phyloP scores from a whole-genome alignment of 2,888 invertebrate genomes.

The Drosophila maculinotata region DNA sequence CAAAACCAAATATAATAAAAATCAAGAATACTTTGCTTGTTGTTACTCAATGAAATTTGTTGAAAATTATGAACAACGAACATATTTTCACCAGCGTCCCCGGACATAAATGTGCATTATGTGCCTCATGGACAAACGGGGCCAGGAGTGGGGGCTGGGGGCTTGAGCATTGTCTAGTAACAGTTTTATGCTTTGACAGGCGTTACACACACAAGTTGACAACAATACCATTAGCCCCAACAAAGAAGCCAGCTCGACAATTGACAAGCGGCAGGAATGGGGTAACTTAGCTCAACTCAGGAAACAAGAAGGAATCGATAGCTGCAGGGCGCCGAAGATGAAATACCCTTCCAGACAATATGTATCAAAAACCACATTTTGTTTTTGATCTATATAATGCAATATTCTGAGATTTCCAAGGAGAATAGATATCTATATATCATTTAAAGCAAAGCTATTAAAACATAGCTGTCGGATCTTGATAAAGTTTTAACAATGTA shows the following conservation, averaged over 20 bases:
- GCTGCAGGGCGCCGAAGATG: background rate
- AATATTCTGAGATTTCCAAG: too few relatives aligned
- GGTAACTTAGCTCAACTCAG: conserved; percentile 10
- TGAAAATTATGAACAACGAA: conserved; percentile 69
- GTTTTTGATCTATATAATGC: too few relatives aligned
- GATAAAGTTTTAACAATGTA: too few relatives aligned
- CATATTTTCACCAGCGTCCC: conserved; percentile 59
- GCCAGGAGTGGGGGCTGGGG: background rate
- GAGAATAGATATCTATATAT: too few relatives aligned
- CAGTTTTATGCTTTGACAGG: conserved; percentile 72
- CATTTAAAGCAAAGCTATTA: too few relatives aligned
- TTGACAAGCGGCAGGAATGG: conserved; percentile 52
- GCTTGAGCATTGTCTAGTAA: conserved; percentile 54
- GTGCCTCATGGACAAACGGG: conserved; percentile 49
- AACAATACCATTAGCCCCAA: conserved; percentile 73
- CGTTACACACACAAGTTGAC: conserved; percentile 65
- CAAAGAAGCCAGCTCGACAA: conserved; percentile 64
- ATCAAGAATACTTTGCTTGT: conserved; percentile 36
- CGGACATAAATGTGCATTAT: conserved; percentile 65
- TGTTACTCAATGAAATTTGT: conserved; percentile 66
- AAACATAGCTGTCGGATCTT: too few relatives aligned
- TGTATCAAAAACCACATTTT: too few relatives aligned
- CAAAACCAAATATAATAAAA: conserved; percentile 14
- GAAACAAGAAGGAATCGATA: background rate
- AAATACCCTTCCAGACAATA: background rate